Evolutionary conservation across 92 coral and sea anemone species (phyloP).

Genomic region (Pocillopora meandrina): DNA sequence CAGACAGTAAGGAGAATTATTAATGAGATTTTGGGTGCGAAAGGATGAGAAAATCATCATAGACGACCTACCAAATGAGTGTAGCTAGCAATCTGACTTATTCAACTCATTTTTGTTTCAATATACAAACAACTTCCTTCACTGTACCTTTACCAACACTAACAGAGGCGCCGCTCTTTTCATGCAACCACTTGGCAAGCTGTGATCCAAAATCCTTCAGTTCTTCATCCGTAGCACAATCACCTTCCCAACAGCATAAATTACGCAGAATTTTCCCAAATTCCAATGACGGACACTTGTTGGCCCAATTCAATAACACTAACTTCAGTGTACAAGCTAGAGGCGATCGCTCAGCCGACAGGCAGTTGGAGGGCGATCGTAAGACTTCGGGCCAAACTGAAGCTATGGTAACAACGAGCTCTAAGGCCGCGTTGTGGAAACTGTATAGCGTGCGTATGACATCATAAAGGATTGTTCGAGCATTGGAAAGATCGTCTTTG

Average conservation of each 20-base stretch:
- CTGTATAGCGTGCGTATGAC: conserved; percentile 64
- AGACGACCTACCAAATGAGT: too few species aligned
- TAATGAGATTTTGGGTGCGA: too few species aligned
- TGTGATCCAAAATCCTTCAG: conserved; percentile 48
- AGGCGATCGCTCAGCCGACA: conserved; percentile 19
- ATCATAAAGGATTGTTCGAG: conserved; percentile 72
- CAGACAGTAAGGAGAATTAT: too few species aligned
- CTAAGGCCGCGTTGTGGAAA: conserved; percentile 46
- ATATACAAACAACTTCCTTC: background rate
- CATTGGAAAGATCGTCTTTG: conserved; percentile 60
- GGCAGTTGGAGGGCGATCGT: conserved; percentile 10
- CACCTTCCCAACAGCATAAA: conserved; percentile 65
- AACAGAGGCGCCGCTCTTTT: conserved; percentile 6
- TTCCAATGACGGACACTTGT: conserved; percentile 39
- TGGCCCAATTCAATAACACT: conserved; percentile 54
- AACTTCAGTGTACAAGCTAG: conserved; percentile 50
- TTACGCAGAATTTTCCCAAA: conserved; percentile 44
- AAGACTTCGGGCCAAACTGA: conserved; percentile 87
- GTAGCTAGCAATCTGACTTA: too few species aligned
- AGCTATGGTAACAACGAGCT: conserved; percentile 62
- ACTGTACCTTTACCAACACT: conserved; percentile 53
- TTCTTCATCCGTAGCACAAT: background rate
- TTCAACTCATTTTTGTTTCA: too few species aligned
- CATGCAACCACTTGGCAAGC: background rate
- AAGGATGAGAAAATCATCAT: too few species aligned